These are phyloP conservation scores for Coenonympha glycerion DNA, from an alignment of 2,888 invertebrate species.

Conservation along the genomic window DNA sequence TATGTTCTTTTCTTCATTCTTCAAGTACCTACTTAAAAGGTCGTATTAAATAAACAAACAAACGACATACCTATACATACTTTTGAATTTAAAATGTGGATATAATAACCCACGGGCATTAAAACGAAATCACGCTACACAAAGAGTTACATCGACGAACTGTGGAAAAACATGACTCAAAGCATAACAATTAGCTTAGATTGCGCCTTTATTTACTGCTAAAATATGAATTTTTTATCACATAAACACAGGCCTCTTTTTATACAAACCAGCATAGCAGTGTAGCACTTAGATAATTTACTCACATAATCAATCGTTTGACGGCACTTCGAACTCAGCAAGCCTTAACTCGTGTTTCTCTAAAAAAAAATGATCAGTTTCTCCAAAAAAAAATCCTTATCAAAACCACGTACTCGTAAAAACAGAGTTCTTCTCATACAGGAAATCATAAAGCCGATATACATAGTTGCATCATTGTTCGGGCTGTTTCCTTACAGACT, in stretches of 20 bases:
- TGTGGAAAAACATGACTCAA: slow-evolving; percentile 11
- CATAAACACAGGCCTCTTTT: slow-evolving; percentile 9
- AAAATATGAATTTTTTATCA: slow-evolving; percentile 25
- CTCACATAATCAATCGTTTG: slow-evolving; percentile 10
- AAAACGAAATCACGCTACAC: slow-evolving; percentile 10
- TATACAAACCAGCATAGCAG: slow-evolving; percentile 17
- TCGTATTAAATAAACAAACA: no score
- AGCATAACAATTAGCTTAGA: slow-evolving; percentile 19
- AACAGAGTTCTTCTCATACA: slow-evolving; percentile 22
- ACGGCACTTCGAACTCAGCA: slow-evolving; percentile 6
- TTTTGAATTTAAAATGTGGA: no score
- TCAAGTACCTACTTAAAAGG: no score
- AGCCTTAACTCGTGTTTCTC: not conserved
- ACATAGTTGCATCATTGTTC: slow-evolving; percentile 29
- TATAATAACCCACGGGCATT: slow-evolving; percentile 1
- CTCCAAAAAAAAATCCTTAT: not conserved
- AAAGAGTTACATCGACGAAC: slow-evolving; percentile 5
- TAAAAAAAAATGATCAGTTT: slow-evolving; percentile 16
- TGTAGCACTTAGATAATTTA: slow-evolving; percentile 22
- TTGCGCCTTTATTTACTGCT: slow-evolving; percentile 16
- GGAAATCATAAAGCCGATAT: slow-evolving; percentile 33
- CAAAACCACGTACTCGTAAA: not conserved
- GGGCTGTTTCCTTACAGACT: slow-evolving; percentile 37
- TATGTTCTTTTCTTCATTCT: no score
- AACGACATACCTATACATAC: no score